These are phyloP conservation scores for Eurois occulta DNA, from an alignment of 2,888 invertebrate species.

Conservation along the genomic window DNA sequence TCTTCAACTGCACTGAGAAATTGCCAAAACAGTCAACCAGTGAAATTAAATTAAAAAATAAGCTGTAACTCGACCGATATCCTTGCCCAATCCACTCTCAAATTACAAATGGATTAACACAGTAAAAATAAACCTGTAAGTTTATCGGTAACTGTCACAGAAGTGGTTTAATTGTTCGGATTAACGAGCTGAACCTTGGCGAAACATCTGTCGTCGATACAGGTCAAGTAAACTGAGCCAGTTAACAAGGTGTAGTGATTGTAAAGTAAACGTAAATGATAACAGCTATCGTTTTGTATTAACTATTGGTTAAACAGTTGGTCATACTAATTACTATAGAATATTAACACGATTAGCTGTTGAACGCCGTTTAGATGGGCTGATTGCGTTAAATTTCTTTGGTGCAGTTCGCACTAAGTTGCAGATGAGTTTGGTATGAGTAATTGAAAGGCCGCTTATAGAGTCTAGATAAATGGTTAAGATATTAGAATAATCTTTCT, in stretches of 20 bases:
- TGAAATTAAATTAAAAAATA: background rate
- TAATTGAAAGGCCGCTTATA: background rate
- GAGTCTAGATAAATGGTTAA: background rate
- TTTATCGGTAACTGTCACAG: constrained; percentile 53
- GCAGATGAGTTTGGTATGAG: background rate
- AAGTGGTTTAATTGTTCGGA: constrained; percentile 62
- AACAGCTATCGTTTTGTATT: background rate
- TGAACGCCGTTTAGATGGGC: background rate
- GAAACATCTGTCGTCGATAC: constrained; percentile 66
- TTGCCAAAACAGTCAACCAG: background rate
- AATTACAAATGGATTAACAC: constrained; percentile 7
- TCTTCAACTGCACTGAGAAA: background rate
- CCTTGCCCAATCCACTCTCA: background rate
- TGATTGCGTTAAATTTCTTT: background rate
- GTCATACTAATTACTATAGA: background rate
- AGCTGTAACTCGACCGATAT: background rate
- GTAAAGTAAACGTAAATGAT: constrained; percentile 27
- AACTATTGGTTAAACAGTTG: constrained; percentile 1
- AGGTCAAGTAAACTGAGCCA: constrained; percentile 56
- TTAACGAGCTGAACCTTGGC: constrained; percentile 63
- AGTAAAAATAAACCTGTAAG: constrained; percentile 54
- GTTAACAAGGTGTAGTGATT: constrained; percentile 35
- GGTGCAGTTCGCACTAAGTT: background rate
- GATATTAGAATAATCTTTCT: background rate
- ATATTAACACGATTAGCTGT: background rate